These are phyloP conservation scores for Chloebia gouldiae DNA, from an alignment of 2,113 vertebrate genomes.

Conservation along the genomic window DNA sequence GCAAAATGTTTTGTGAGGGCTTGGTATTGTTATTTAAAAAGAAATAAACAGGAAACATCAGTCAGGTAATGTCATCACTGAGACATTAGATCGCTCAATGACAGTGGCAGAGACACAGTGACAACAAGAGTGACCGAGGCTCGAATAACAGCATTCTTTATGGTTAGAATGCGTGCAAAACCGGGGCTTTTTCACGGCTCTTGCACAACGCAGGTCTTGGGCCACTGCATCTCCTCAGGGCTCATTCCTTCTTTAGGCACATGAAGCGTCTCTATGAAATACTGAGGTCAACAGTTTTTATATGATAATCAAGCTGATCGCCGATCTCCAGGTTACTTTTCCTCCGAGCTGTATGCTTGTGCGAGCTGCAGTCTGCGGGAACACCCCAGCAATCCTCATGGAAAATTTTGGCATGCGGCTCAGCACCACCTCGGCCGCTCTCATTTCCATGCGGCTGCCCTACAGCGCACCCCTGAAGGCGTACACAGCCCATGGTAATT, in stretches of 20 bases:
- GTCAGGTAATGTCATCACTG: background rate
- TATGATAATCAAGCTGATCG: background rate
- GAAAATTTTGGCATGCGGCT: fast-evolving
- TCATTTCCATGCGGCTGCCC: background rate
- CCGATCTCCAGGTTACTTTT: background rate
- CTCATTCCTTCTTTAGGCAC: background rate
- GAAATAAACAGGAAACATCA: conserved; percentile 59
- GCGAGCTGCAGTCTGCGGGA: background rate
- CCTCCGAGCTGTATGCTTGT: background rate
- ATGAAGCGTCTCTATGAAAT: background rate
- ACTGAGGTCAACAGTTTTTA: background rate
- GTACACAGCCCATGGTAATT: fast-evolving
- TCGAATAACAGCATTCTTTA: background rate
- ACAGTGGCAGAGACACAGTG: background rate
- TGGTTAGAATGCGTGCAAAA: background rate
- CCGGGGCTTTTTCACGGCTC: background rate
- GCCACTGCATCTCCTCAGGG: background rate
- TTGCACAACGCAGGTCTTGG: background rate
- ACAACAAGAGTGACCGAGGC: background rate
- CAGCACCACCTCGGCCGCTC: background rate
- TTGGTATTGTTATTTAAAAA: conserved; percentile 29
- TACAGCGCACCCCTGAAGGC: fast-evolving
- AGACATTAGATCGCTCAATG: background rate
- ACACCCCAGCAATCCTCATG: fast-evolving
- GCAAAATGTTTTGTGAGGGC: conserved; percentile 32